Evolutionary conservation across 30 jellyfish, hydroid and myxozoan genomes (phyloP).

Genomic region (Hydra vulgaris): DNA sequence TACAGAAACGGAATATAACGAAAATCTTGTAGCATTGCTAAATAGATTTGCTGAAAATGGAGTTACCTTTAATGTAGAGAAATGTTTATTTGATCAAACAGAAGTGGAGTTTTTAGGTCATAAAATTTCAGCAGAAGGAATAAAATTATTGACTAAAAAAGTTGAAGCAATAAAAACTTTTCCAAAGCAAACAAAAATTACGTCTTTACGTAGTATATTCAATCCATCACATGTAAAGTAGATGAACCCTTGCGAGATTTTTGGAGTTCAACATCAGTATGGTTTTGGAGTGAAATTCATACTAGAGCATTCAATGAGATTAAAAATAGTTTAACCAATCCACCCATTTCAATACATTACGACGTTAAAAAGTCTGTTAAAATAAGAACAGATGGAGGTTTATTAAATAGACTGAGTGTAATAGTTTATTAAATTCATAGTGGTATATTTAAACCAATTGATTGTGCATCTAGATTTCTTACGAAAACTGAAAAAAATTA

Average conservation of each 20-base stretch:
- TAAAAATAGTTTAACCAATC: conserved; percentile 4
- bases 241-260: conserved; percentile 22
- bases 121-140: conserved; percentile 14
- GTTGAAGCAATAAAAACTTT: conserved; percentile 22
- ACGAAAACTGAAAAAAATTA: no score
- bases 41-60: conserved; percentile 7
- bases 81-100: conserved; percentile 25
- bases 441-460: background rate
- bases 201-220: conserved; percentile 4
- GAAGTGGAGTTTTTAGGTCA: conserved; percentile 39
- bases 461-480: no score
- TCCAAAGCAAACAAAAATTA: conserved; percentile 22
- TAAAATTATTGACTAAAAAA: conserved; percentile 10
- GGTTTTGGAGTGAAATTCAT: conserved; percentile 23
- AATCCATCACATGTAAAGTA: background rate
- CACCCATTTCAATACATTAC: conserved; percentile 22
- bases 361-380: background rate
- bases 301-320: conserved; percentile 15
- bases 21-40: conserved; percentile 8
- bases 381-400: conserved; percentile 9
- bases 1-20: conserved; percentile 16
- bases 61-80: conserved; percentile 18
- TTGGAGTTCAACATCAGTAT: conserved; percentile 6
- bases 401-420: background rate
- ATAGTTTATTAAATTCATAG: background rate